These are phyloP conservation scores for Drosophila ezoana DNA, from an alignment of 2,888 invertebrate species.

Conservation along the genomic window DNA sequence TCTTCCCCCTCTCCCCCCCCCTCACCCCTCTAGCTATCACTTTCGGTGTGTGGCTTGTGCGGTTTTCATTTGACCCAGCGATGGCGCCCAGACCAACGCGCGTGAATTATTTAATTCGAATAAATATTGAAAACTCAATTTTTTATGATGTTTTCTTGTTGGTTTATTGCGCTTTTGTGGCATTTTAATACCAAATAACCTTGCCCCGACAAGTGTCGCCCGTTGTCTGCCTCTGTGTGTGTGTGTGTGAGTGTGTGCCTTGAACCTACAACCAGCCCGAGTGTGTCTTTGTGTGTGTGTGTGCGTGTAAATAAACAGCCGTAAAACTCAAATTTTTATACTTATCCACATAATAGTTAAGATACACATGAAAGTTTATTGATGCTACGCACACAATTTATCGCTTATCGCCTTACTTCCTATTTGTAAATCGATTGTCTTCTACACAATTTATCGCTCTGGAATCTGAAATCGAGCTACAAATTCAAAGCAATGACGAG, in stretches of 20 bases:
- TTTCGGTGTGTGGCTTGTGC: conserved; percentile 23
- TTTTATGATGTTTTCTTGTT: conserved; percentile 76
- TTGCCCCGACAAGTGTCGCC: conserved; percentile 45
- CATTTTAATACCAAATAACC: conserved; percentile 67
- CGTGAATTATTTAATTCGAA: conserved; percentile 78
- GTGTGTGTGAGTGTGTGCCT: conserved; percentile 3
- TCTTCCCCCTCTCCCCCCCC: not conserved
- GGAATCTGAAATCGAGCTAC: conserved; percentile 3
- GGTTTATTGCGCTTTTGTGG: conserved; percentile 77
- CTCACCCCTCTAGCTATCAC: not conserved
- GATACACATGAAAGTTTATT: conserved; percentile 4
- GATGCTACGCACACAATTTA: not conserved
- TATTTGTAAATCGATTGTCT: too few species aligned
- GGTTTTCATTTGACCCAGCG: conserved; percentile 51
- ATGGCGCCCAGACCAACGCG: conserved; percentile 40
- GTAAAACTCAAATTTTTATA: conserved; percentile 21
- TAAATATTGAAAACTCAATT: conserved; percentile 78
- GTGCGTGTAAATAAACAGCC: conserved; percentile 14
- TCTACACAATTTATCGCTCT: not conserved
- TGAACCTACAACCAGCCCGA: too few species aligned
- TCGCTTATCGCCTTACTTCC: too few species aligned
- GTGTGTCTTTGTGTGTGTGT: not conserved
- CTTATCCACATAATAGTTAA: conserved; percentile 7
- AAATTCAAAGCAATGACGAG: conserved; percentile 6
- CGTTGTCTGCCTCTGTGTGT: conserved; percentile 17